These are phyloP conservation scores for Bothrops jararaca DNA, from an alignment of 2,113 vertebrate genomes.

Conservation along the genomic window DNA sequence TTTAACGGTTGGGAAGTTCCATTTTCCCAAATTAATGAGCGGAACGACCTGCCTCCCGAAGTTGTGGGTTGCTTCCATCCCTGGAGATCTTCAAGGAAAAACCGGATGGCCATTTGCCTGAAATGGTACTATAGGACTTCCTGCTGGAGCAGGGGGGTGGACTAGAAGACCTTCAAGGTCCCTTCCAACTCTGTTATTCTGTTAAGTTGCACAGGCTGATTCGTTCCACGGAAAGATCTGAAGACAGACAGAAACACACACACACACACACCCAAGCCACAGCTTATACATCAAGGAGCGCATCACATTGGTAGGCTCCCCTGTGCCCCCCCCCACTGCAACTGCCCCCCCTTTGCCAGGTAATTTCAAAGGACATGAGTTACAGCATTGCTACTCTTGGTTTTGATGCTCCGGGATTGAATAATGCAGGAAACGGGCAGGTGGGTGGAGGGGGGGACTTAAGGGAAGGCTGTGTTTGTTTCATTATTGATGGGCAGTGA, in stretches of 20 bases:
- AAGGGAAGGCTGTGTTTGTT: constrained; percentile 47
- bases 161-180: not conserved
- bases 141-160: not conserved
- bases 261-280: not conserved
- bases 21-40: no score
- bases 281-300: not conserved
- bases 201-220: not conserved
- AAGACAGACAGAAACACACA: rapidly evolving
- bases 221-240: not conserved
- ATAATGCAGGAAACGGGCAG: constrained; percentile 68
- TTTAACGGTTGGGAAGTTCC: no score
- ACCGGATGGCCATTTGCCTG: no score
- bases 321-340: not conserved
- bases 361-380: constrained; percentile 46
- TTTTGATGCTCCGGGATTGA: constrained; percentile 62
- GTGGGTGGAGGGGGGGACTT: not conserved
- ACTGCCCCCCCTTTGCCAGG: not conserved
- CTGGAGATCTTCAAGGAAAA: no score
- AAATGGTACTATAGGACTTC: no score
- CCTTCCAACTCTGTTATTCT: not conserved
- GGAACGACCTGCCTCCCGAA: no score
- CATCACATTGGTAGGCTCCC: not conserved
- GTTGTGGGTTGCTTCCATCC: no score
- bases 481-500: constrained; percentile 78
- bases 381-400: not conserved